Evolutionary conservation across 2,113 vertebrate genomes (phyloP).

Genomic region (Rhea pennata): DNA sequence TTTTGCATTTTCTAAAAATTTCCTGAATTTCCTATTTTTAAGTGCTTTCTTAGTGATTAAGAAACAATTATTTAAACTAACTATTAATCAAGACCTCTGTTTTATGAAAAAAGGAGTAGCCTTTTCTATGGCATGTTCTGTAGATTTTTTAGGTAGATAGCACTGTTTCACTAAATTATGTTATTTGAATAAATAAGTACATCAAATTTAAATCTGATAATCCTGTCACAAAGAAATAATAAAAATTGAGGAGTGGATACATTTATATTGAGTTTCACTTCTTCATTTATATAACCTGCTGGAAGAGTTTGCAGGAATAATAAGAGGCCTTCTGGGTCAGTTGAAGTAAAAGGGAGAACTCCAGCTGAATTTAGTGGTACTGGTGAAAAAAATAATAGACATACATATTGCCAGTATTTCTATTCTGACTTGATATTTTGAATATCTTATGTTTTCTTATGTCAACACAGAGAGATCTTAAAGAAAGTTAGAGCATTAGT

Average conservation of each 20-base stretch:
- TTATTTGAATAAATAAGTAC: neutral
- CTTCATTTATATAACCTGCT: neutral
- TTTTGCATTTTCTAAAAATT: neutral
- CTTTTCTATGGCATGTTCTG: neutral
- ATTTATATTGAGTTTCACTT: neutral
- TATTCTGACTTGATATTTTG: neutral
- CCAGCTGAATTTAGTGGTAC: neutral
- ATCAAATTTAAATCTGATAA: neutral
- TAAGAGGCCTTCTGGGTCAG: neutral
- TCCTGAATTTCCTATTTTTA: neutral
- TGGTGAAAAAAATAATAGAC: neutral
- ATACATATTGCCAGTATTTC: neutral
- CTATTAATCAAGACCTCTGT: neutral
- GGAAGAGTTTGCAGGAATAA: neutral
- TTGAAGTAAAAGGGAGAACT: neutral
- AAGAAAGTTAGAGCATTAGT: neutral
- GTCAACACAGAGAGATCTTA: neutral
- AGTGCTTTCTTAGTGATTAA: neutral
- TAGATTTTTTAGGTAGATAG: neutral
- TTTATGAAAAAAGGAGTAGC: neutral
- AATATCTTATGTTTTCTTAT: neutral
- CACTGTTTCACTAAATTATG: neutral
- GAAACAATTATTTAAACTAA: neutral
- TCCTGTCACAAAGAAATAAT: neutral
- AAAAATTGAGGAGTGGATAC: neutral